phyloP scores from a whole-genome alignment of 2,113 vertebrate genomes.

The Rhineura floridana region DNA sequence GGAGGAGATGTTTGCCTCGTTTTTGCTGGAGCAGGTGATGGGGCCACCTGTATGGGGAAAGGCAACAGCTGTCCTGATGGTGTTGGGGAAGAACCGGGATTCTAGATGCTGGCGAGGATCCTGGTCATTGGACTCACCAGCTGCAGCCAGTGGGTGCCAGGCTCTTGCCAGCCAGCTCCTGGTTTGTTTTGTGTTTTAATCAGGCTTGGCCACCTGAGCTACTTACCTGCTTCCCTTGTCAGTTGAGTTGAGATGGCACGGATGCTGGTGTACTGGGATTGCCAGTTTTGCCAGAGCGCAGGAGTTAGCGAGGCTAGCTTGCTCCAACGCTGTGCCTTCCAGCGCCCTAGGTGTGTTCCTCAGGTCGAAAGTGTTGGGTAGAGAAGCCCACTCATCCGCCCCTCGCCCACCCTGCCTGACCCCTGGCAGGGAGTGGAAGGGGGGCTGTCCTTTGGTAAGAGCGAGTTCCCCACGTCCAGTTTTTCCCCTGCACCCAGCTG shows the following conservation, averaged over 20 bases:
- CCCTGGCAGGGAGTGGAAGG: not conserved
- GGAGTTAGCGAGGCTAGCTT: not conserved
- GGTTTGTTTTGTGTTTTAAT: not conserved
- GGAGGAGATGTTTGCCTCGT: not conserved
- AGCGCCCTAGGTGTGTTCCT: not conserved
- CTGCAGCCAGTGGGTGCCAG: conserved; percentile 52
- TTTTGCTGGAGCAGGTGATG: conserved; percentile 55
- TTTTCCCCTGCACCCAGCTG: too few species aligned
- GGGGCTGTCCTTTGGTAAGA: not conserved
- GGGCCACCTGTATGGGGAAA: not conserved
- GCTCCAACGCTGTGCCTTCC: not conserved
- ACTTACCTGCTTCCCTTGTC: not conserved
- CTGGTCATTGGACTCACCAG: conserved; percentile 21
- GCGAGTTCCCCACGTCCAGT: too few species aligned
- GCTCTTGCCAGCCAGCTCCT: conserved; percentile 12
- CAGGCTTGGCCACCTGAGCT: not conserved
- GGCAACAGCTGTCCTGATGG: conserved; percentile 34
- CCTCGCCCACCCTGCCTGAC: not conserved
- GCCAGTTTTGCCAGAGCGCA: not conserved
- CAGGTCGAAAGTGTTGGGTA: not conserved
- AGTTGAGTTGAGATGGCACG: not conserved
- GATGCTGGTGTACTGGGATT: not conserved
- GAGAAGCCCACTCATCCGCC: too few species aligned
- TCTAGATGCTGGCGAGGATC: not conserved
- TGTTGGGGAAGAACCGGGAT: not conserved